Evolutionary conservation across 2,888 invertebrate genomes (phyloP), one percentile per base, ranked within the genome.

Genomic region (Aphodius sticticus): DNA sequence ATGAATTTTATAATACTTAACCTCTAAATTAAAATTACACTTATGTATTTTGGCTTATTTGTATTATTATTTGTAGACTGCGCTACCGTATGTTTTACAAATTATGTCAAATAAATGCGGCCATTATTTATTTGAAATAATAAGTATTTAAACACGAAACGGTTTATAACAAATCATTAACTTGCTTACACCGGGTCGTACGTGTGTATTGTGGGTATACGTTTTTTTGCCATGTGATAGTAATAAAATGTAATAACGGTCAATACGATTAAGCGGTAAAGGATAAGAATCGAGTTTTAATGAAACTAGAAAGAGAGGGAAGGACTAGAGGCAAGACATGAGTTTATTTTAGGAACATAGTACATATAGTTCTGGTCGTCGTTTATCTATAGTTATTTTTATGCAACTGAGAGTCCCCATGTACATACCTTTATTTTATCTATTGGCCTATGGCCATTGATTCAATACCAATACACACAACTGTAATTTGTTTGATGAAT

Each of bases 301-400:
- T 53, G 53, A 53, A 53, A 53, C 7, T 12, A 53, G 53, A 53
- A 53, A 1, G 53, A 53, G 53, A 53, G 1, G 12, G 53, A 53
- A 53, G 53, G 12, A 53, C 53, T 53, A 12, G 53, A 7, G 53
- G 53, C 53, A 53, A 53, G 53, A 53, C 53, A 53, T 53, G 53
- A 53, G 53, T 53, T 53, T 53, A 53, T 53, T 53, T 53, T 53
- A 53, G 53, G 53, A 53, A 53, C 53, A 53, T 12, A 53, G 53
- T 53, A 53, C 53, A 53, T 53, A 53, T 53, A 53, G 53, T 53
- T 53, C 53, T 53, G 53, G 53, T 53, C 53, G 53, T 53, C 53
- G 12, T 53, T 53, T 53, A 53, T 53, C 53, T 53, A 53, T 53
- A 53, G 53, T 53, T 53, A 53, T 53, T 53, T 53, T 53, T 53